Evolutionary conservation across 1,140 invertebrate species (phyloP), one percentile per base, ranked within the genome.

Genomic region (Leptopilina clavipes): DNA sequence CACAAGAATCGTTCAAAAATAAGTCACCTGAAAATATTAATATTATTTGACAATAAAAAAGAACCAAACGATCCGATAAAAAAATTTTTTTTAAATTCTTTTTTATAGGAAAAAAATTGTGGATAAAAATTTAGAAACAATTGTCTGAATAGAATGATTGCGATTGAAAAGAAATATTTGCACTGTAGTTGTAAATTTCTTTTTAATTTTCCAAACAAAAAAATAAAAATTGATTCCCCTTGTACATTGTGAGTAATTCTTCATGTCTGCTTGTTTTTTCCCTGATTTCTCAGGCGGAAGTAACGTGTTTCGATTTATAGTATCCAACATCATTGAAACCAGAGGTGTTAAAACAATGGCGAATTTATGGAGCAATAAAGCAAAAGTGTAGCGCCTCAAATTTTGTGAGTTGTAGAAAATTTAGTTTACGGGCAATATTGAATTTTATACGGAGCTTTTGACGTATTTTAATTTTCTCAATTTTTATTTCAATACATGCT

Each of bases 301-400:
- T 65, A 65, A 65, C 11, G 12, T 65, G 11, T 8, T 59, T 59
- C 59, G 22, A 65, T 65, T 65, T 65, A 65, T 65, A 65, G 25
- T n/a, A 65, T 25, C 18, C 3, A 18, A 59, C 56, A 31, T 59
- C 19, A 59, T 19, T 59, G 18, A 59, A 59, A 25, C 22, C 25
- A 65, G 22, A 25, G 22, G 12, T 31, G 7, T 14, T 65, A 37
- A 65, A 65, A 65, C 59, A 65, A 65, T 65, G 8, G 22, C 11
- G 59, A 65, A 65, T 65, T 65, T 65, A 65, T 65, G 14, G 59
- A 31, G 25, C 25, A 65, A 65, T 65, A 65, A 65, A 65, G 59
- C 59, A 65, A 65, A 65, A 65, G 12, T 65, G 19, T 31, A 31
- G 59, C 54, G 54, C 18, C 22, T 31, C 22, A 31, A 31, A 65